Percentiles rank a stretch among this genome's conserved stretches.
These are phyloP conservation scores for Empis livida DNA, from an alignment of 2,888 invertebrate species.

Conservation along the genomic window DNA sequence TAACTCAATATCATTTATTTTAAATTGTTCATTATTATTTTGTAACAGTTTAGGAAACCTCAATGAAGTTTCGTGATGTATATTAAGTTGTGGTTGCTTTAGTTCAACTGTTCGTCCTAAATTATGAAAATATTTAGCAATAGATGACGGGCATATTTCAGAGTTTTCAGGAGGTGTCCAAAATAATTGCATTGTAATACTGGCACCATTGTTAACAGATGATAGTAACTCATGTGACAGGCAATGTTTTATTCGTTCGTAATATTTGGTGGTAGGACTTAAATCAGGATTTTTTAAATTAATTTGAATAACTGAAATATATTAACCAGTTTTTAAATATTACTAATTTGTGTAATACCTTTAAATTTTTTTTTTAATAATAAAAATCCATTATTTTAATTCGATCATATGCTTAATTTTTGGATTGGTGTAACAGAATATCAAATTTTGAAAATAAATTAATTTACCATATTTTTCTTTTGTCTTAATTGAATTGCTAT, in stretches of 20 bases:
- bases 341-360: no score
- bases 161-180: slow-evolving; percentile 41
- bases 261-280: slow-evolving; percentile 5
- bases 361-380: no score
- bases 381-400: no score
- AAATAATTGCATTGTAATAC: slow-evolving; percentile 9
- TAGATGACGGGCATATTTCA: slow-evolving; percentile 43
- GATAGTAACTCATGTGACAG: slow-evolving; percentile 8
- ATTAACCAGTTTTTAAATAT: no score
- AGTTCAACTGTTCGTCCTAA: slow-evolving; percentile 35
- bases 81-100: slow-evolving; percentile 32
- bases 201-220: background rate
- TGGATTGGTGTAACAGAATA: no score
- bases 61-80: slow-evolving; percentile 28
- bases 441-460: background rate
- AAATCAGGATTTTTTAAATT: slow-evolving; percentile 9
- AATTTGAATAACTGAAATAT: slow-evolving; percentile 10
- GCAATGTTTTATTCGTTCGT: slow-evolving; percentile 6
- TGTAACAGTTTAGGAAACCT: slow-evolving; percentile 28
- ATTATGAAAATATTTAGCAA: slow-evolving; percentile 43
- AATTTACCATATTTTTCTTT: slow-evolving; percentile 40
- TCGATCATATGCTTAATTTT: no score
- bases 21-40: no score
- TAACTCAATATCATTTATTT: slow-evolving; percentile 15
- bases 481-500: slow-evolving; percentile 31